phyloP scores from a whole-genome alignment of 64 coral and sea anemone genomes.

The Pocillopora damicornis region DNA sequence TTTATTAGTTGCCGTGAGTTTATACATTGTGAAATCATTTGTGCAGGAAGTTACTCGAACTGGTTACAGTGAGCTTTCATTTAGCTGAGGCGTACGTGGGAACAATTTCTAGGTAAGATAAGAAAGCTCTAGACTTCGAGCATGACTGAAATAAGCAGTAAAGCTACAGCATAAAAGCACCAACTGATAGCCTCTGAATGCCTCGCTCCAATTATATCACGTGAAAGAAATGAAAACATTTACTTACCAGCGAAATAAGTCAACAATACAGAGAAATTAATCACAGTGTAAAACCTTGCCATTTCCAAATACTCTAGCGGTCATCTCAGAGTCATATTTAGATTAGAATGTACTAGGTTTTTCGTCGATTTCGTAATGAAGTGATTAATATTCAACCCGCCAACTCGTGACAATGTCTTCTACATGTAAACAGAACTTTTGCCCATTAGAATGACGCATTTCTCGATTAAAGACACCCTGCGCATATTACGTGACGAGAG shows the following conservation, averaged over 20 bases:
- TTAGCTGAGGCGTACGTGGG: no score
- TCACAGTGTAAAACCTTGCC: conserved; percentile 39
- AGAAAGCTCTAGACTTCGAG: not conserved
- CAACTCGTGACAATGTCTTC: not conserved
- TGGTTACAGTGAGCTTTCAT: no score
- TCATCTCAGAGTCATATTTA: conserved; percentile 8
- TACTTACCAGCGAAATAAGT: conserved; percentile 58
- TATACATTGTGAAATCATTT: no score
- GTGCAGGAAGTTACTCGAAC: no score
- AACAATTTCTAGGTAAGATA: no score
- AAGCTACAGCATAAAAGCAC: not conserved
- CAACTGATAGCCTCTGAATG: not conserved
- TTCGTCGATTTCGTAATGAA: not conserved
- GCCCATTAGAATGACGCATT: no score
- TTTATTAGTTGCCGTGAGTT: no score
- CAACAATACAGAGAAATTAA: conserved; percentile 59
- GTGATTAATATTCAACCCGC: not conserved
- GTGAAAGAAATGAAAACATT: not conserved
- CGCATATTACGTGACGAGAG: not conserved
- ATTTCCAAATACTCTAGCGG: conserved; percentile 9
- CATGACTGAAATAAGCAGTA: not conserved
- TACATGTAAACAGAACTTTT: not conserved
- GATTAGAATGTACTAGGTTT: not conserved
- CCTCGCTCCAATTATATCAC: not conserved
- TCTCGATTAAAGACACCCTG: not conserved